Base-by-base conservation (phyloP, 2,888 invertebrate genomes). In the Papilio demoleus region DNA sequence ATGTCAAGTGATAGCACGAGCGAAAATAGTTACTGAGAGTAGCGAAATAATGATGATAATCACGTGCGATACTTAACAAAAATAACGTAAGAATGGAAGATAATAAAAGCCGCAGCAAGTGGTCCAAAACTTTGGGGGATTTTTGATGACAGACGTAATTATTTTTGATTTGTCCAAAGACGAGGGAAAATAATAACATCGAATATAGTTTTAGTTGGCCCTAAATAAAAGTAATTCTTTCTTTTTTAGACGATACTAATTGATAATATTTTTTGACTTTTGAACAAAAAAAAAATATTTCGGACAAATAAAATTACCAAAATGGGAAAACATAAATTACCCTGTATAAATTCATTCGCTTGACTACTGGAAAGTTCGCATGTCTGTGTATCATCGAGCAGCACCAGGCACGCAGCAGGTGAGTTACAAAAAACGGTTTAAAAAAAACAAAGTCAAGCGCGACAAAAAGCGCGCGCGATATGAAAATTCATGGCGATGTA, bases 41-140 rank as follows among this genome's bases (percentile, higher is more conserved):
- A 47, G 24, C 17, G 3, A n/a, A 3, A 47, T 36, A 66, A 17
- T 17, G 59, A 58, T 24, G 36, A 24, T 19, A 17, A 17, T 66
- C n/a, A 31, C 24, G 22, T 47, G 59, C 40, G 4, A 27, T 53
- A 9, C 14, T 17, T 14, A 71, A 74, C 73, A 74, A 72, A 74
- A 77, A 77, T 74, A 76, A 75, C 71, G 68, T 70, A 72, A 73
- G 61, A 69, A 70, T 70, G 72, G 73, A 73, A 73, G 74, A 74
- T 73, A 78, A 80, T 76, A 77, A 81, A 75, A 19, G 73, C 74
- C 77, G 71, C 79, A 81, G 78, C 79, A 74, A 80, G 82, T 81
- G 81, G 80, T 79, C 78, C 74, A 77, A 76, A 82, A 77, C 77
- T 79, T 79, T 76, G 77, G 79, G 81, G 78, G 72, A 72, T 72